Conservation (phyloP, 2,888 invertebrate species). For the Eulithis prunata region DNA sequence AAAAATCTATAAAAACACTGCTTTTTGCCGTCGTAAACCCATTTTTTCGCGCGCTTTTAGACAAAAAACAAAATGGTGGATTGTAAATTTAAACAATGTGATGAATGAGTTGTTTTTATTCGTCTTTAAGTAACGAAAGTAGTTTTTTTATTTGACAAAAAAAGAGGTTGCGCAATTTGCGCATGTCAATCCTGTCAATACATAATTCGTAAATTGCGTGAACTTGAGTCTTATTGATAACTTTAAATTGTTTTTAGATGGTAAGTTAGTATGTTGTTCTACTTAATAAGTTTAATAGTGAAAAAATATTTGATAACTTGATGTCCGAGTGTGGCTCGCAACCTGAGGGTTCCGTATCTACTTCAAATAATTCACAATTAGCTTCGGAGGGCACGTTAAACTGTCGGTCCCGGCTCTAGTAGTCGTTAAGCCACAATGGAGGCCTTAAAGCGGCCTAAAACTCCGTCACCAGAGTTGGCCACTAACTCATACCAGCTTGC, state of each 20-base stretch:
- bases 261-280: background rate
- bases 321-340: too few species aligned
- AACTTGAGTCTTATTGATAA: background rate
- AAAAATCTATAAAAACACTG: conserved; percentile 45
- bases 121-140: conserved; percentile 57
- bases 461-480: too few species aligned
- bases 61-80: conserved; percentile 67
- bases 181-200: too few species aligned
- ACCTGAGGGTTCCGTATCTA: too few species aligned
- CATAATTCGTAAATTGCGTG: background rate
- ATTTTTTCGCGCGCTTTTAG: conserved; percentile 62
- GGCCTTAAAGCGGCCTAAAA: too few species aligned
- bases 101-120: conserved; percentile 55
- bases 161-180: background rate
- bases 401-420: too few species aligned
- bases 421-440: too few species aligned
- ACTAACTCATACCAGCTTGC: too few species aligned
- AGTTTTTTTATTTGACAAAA: conserved; percentile 40
- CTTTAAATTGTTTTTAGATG: background rate
- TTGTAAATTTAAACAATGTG: conserved; percentile 52
- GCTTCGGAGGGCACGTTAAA: too few species aligned
- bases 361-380: too few species aligned
- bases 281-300: background rate
- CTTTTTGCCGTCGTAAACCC: conserved; percentile 46
- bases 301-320: background rate